Evolutionary conservation across 2,797 vertebrate species (phyloP).

Genomic region (Manis javanica): DNA sequence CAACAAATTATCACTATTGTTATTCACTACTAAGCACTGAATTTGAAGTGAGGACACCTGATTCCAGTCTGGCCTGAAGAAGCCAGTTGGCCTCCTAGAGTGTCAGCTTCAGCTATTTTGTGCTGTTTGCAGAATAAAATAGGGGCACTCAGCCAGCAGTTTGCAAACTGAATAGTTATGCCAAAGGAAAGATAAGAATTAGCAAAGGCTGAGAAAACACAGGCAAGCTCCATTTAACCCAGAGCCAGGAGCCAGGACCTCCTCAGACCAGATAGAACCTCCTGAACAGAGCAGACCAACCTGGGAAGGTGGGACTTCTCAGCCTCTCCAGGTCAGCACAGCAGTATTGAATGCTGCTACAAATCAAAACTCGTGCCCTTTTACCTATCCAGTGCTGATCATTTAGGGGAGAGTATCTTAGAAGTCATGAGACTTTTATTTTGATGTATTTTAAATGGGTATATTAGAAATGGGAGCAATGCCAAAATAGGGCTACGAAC

Average conservation of each 20-base stretch:
- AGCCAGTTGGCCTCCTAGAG: neutral
- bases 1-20: fast-evolving
- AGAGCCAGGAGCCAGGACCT: neutral
- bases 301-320: neutral
- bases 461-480: neutral
- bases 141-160: neutral
- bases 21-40: neutral
- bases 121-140: neutral
- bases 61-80: neutral
- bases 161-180: neutral
- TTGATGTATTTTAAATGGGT: neutral
- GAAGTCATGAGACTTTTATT: neutral
- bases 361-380: neutral
- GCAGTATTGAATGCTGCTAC: neutral
- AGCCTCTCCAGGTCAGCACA: neutral
- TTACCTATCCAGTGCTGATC: neutral
- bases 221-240: neutral
- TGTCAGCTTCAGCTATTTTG: neutral
- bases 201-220: neutral
- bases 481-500: neutral
- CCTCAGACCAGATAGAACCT: neutral
- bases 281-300: neutral
- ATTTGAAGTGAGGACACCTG: neutral
- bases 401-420: neutral
- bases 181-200: neutral